These are phyloP conservation scores for Sphaeramia orbicularis DNA, from an alignment of 2,797 vertebrate species.

Conservation along the genomic window DNA sequence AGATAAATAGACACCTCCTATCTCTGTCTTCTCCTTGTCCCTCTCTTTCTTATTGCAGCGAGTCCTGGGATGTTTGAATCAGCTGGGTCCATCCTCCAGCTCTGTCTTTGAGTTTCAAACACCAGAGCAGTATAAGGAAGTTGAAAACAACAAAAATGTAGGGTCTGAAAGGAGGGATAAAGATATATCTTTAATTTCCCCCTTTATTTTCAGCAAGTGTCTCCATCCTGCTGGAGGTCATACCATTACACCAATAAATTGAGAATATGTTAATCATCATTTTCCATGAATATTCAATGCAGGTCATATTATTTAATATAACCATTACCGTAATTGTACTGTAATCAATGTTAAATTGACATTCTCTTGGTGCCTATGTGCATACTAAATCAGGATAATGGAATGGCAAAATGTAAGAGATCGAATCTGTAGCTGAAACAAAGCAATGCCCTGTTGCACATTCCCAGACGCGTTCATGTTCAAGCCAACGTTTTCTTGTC, in stretches of 20 bases:
- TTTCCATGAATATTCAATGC: slow-evolving; percentile 65
- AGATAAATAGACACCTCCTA: slow-evolving; percentile 79
- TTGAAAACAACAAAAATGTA: slow-evolving; percentile 6
- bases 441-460: slow-evolving; percentile 50
- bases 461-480: slow-evolving; percentile 60
- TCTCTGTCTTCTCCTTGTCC: slow-evolving; percentile 41
- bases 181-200: slow-evolving; percentile 32
- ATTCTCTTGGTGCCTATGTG: slow-evolving; percentile 33
- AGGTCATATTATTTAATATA: slow-evolving; percentile 65
- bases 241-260: slow-evolving; percentile 46
- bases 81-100: slow-evolving; percentile 20
- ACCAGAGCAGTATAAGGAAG: slow-evolving; percentile 12
- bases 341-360: slow-evolving; percentile 66
- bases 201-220: slow-evolving; percentile 55
- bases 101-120: slow-evolving; percentile 32
- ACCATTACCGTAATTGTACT: slow-evolving; percentile 67
- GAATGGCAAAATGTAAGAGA: slow-evolving; percentile 46
- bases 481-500: slow-evolving; percentile 58
- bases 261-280: slow-evolving; percentile 62
- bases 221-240: slow-evolving; percentile 60
- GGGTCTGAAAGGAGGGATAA: slow-evolving; percentile 14
- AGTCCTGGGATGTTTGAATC: slow-evolving; percentile 50
- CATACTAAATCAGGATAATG: slow-evolving; percentile 42
- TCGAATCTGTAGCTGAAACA: slow-evolving; percentile 54
- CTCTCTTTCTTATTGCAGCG: slow-evolving; percentile 39